A percentile compares a stretch with the other conserved stretches of the same genome.
phyloP scores from a whole-genome alignment of 2,888 invertebrate species.

The Heterodera filipjevi region DNA sequence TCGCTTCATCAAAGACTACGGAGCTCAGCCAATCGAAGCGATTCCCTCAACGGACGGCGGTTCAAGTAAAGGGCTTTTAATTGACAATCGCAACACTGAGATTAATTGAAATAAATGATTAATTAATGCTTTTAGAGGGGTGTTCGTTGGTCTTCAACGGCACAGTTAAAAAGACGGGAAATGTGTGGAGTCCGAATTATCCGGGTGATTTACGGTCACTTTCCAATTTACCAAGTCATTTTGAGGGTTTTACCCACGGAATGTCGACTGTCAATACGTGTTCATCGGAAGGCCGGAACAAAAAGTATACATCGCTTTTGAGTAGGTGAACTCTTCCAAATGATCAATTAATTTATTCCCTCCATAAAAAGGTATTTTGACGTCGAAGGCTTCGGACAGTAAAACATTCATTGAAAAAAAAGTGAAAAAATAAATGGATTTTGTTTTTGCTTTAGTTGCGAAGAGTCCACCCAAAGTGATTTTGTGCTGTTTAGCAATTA shows the following conservation, averaged over 20 bases:
- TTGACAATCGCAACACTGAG: too few species aligned
- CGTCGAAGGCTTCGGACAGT: constrained; percentile 80
- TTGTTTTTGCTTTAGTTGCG: constrained; percentile 77
- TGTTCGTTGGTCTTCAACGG: constrained; percentile 87
- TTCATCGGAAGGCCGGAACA: constrained; percentile 74
- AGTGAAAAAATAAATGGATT: too few species aligned
- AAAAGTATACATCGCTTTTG: constrained; percentile 77
- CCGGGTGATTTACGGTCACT: constrained; percentile 19
- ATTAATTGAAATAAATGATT: not conserved
- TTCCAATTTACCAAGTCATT: constrained; percentile 68
- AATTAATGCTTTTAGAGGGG: too few species aligned
- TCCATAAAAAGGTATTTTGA: constrained; percentile 75
- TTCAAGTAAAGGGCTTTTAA: not conserved
- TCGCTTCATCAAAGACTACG: constrained; percentile 45
- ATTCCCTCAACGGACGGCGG: constrained; percentile 1
- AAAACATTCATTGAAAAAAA: not conserved
- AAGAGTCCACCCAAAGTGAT: constrained; percentile 87
- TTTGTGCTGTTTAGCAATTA: constrained; percentile 95
- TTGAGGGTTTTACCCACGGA: constrained; percentile 78
- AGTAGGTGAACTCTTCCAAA: constrained; percentile 60
- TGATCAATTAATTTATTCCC: too few species aligned
- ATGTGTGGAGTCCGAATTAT: constrained; percentile 79
- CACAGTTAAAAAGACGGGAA: constrained; percentile 78
- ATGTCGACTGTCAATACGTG: constrained; percentile 87
- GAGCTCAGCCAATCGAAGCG: constrained; percentile 39